These are phyloP conservation scores for Contarinia nasturtii DNA, from an alignment of 1,140 invertebrate genomes.

Conservation along the genomic window DNA sequence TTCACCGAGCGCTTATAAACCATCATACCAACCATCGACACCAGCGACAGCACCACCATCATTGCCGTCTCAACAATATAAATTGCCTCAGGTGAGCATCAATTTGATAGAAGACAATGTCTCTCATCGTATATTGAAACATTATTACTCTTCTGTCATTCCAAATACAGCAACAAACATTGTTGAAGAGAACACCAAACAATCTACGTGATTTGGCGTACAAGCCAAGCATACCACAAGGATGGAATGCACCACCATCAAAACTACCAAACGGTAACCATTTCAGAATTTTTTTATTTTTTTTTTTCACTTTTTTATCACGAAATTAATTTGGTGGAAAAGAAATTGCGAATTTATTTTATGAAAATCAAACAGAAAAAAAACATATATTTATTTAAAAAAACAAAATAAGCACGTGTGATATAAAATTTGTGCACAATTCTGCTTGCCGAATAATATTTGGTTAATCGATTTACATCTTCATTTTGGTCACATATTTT, in stretches of 20 bases:
- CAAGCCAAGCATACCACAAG: constrained; percentile 29
- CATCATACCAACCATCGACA: neutral
- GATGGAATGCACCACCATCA: constrained; percentile 26
- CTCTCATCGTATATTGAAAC: neutral
- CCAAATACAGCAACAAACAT: neutral
- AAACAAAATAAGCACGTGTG: too few relatives aligned
- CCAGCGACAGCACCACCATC: neutral
- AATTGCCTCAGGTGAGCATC: neutral
- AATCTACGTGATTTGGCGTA: constrained; percentile 21
- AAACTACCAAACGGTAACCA: constrained; percentile 16
- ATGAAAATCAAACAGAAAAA: too few relatives aligned
- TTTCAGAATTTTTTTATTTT: too few relatives aligned
- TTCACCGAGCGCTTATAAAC: neutral
- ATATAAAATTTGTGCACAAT: too few relatives aligned
- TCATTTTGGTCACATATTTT: too few relatives aligned
- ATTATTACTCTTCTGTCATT: neutral
- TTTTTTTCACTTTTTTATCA: too few relatives aligned
- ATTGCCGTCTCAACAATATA: neutral
- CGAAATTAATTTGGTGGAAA: too few relatives aligned
- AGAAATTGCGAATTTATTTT: too few relatives aligned
- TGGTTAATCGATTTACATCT: too few relatives aligned
- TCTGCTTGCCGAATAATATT: too few relatives aligned
- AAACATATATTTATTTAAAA: too few relatives aligned
- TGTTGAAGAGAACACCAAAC: constrained; percentile 5
- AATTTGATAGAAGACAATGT: neutral